A percentile compares a stretch with the other conserved stretches of the same genome.
These are phyloP conservation scores for Trididemnum nubilum DNA, from an alignment of 23 tunicate species.

Conservation along the genomic window DNA sequence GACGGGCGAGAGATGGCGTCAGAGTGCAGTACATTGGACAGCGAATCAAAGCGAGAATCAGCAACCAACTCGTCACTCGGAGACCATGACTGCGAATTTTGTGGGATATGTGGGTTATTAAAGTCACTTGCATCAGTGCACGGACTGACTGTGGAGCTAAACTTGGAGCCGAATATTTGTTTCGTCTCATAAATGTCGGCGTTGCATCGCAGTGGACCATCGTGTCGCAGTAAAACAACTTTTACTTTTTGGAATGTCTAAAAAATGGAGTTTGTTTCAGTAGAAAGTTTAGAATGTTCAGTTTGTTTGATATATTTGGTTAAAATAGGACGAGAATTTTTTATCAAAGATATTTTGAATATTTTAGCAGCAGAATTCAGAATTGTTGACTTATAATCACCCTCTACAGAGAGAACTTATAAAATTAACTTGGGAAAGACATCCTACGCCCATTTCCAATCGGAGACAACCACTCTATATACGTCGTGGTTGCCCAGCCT, in stretches of 20 bases:
- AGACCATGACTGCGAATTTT: background rate
- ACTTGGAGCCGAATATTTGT: too few species aligned
- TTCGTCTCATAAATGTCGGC: background rate
- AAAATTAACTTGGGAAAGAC: too few species aligned
- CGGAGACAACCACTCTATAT: too few species aligned
- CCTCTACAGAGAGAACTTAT: too few species aligned
- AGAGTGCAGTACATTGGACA: background rate
- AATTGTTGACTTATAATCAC: too few species aligned
- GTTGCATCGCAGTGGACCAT: slow-evolving; percentile 24
- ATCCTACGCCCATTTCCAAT: too few species aligned
- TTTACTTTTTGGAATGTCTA: slow-evolving; percentile 53
- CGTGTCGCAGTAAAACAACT: slow-evolving; percentile 26
- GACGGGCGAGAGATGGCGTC: background rate
- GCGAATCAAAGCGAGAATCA: background rate
- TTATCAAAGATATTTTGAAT: too few species aligned
- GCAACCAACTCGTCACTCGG: too few species aligned
- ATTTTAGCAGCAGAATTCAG: too few species aligned
- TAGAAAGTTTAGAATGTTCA: background rate
- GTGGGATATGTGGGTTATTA: background rate
- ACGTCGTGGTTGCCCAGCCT: too few species aligned
- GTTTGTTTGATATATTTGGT: too few species aligned
- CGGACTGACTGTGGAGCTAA: background rate
- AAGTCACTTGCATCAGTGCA: background rate
- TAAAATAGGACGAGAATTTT: too few species aligned
- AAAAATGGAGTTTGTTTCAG: background rate